Conservation (phyloP, 2,797 vertebrate species). For the Semaprochilodus insignis region DNA sequence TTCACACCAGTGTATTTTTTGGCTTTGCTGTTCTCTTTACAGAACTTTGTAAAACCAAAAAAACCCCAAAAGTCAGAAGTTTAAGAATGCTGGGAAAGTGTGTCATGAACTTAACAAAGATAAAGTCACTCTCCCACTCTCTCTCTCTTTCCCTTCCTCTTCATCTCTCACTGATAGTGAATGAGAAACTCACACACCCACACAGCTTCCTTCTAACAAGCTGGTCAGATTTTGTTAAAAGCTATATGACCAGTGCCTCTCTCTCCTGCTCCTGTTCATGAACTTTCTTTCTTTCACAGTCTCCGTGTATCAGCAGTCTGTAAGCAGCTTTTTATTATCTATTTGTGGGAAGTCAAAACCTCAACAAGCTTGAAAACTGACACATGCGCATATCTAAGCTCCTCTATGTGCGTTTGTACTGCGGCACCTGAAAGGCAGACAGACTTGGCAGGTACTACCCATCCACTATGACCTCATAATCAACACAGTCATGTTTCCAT, state of each 20-base stretch:
- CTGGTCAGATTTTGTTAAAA: not conserved
- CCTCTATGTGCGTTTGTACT: slow-evolving; percentile 16
- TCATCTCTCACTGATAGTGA: not conserved
- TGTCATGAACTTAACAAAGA: too few species aligned
- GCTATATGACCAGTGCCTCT: not conserved
- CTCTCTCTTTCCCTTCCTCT: too few species aligned
- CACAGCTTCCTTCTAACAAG: not conserved
- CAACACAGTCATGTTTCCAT: slow-evolving; percentile 45
- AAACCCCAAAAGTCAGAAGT: not conserved
- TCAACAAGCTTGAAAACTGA: not conserved
- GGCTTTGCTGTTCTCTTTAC: not conserved
- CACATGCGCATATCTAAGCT: not conserved
- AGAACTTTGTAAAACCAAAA: too few species aligned
- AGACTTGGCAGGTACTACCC: slow-evolving; percentile 26
- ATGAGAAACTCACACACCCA: not conserved
- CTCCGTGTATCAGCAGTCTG: not conserved
- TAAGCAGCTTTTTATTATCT: not conserved
- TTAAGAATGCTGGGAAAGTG: not conserved
- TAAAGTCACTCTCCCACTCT: too few species aligned
- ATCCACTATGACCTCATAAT: slow-evolving; percentile 48
- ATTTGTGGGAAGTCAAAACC: not conserved
- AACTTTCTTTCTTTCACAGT: not conserved
- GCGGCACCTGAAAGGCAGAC: slow-evolving; percentile 15
- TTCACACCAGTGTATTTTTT: not conserved
- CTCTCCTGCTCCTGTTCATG: not conserved